Evolutionary conservation across 92 coral and sea anemone genomes (phyloP), one percentile per base, ranked within the genome.

Genomic region (Zoanthus solanderi): DNA sequence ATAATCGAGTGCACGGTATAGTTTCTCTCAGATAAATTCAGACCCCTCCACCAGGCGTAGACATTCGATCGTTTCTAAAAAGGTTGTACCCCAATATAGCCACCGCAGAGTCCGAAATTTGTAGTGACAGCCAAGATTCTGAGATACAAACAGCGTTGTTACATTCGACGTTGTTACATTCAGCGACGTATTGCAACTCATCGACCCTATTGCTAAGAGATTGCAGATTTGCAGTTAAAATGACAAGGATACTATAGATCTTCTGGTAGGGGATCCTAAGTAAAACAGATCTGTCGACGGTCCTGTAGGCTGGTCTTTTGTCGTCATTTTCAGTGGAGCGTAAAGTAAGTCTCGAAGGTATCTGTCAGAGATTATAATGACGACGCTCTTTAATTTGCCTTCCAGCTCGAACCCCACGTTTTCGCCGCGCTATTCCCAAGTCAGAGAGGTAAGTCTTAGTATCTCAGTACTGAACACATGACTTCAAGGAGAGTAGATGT

Each of bases 181-280:
- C 23, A 29, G 90, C 90, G 56, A 88, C 90, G 29, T 67, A 68
- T 68, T 88, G 87, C 67, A 88, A 29, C 31, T 80, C 90, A 32
- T 88, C 90, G 80, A 88, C 79, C 87, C 81, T 88, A 79, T 88
- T 80, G 73, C 68, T 69, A 18, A 88, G 42, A 17, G 90, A 65
- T 67, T 82, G 75, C 44, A 88, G 63, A 80, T 88, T 88, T 54
- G 90, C 68, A 57, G 85, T 15, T 84, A 84, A 60, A 81, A 85
- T 63, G 3, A 85, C 82, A 84, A 67, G 80, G 16, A 71, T 71
- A n/a, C 18, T 72, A 84, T 84, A 84, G 47, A 30, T 67, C 88
- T 72, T 84, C 88, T 84, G 57, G 66, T 84, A 84, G 78, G 88
- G 81, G 66, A 84, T 67, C 88, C 79, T 84, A 4, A n/a, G 54